A percentile compares a stretch with the other conserved stretches of the same genome.
These are phyloP conservation scores for Brotula barbata DNA, from an alignment of 2,797 vertebrate genomes.

Conservation along the genomic window DNA sequence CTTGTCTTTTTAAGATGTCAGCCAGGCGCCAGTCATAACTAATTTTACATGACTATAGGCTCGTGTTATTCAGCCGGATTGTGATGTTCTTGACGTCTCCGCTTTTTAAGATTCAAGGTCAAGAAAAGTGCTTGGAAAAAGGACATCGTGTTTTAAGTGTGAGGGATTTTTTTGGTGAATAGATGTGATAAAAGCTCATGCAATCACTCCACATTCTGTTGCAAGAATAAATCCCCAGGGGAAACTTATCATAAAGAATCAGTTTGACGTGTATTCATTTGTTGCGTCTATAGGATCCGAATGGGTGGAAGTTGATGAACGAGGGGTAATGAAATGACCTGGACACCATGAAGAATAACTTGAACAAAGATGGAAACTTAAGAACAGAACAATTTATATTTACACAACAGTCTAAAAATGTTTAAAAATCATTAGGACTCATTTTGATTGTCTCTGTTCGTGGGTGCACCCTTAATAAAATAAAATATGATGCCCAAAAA, in stretches of 20 bases:
- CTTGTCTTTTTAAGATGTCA: slow-evolving; percentile 44
- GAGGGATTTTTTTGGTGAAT: slow-evolving; percentile 65
- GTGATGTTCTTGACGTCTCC: not conserved
- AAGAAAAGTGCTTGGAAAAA: slow-evolving; percentile 34
- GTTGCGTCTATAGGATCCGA: too few species aligned
- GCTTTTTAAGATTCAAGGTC: slow-evolving; percentile 49
- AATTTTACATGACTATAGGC: slow-evolving; percentile 32
- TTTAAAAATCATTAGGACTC: too few species aligned
- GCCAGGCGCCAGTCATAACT: slow-evolving; percentile 43
- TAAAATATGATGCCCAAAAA: too few species aligned
- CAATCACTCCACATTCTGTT: slow-evolving; percentile 75
- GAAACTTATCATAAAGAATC: slow-evolving; percentile 77
- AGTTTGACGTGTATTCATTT: slow-evolving; percentile 70
- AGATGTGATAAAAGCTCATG: slow-evolving; percentile 72
- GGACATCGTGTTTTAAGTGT: slow-evolving; percentile 63
- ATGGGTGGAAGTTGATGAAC: too few species aligned
- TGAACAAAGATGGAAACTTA: too few species aligned
- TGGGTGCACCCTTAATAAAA: too few species aligned
- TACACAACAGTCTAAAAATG: too few species aligned
- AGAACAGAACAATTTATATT: too few species aligned
- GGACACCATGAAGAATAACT: too few species aligned
- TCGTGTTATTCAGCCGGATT: slow-evolving; percentile 21
- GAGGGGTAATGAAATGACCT: too few species aligned
- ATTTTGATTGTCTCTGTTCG: too few species aligned
- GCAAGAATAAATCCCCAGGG: slow-evolving; percentile 75